phyloP scores from a whole-genome alignment of 2,888 invertebrate species.

The Drosophila stalkeri region DNA sequence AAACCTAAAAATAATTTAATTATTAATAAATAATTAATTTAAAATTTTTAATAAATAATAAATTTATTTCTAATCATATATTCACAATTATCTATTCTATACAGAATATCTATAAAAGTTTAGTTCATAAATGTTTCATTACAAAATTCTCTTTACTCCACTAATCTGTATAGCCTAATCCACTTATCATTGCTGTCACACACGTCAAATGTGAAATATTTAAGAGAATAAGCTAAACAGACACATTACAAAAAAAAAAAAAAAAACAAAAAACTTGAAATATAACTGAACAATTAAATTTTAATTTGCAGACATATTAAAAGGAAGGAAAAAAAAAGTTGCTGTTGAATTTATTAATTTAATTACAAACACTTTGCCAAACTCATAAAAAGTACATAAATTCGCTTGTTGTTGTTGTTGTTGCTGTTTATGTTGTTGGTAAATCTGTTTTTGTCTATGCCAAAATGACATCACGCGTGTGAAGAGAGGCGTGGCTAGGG shows the following conservation, averaged over 20 bases:
- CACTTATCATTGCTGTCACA: constrained; percentile 21
- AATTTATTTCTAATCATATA: not conserved
- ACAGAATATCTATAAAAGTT: not conserved
- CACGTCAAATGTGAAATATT: constrained; percentile 9
- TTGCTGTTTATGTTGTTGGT: constrained; percentile 37
- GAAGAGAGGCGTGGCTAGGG: not conserved
- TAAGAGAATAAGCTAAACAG: not conserved
- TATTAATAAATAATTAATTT: not conserved
- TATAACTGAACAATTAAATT: constrained; percentile 38
- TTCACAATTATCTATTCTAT: not conserved
- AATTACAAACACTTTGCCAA: constrained; percentile 69
- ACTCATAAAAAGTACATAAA: constrained; percentile 74
- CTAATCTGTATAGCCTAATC: constrained; percentile 13
- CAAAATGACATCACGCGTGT: constrained; percentile 62
- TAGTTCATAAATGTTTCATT: not conserved
- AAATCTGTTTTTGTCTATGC: constrained; percentile 66
- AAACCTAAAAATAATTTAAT: not conserved
- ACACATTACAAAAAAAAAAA: constrained; percentile 15
- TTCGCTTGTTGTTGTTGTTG: constrained; percentile 41
- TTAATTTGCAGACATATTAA: constrained; percentile 34
- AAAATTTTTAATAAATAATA: not conserved
- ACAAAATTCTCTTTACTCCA: not conserved
- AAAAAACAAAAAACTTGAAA: constrained; percentile 10
- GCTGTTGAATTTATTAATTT: constrained; percentile 67
- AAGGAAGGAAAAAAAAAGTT: constrained; percentile 14